A percentile compares a stretch with the other conserved stretches of the same genome.
These are phyloP conservation scores for Diadema setosum DNA, from an alignment of 35 echinoderm and acorn worm genomes.

Conservation along the genomic window DNA sequence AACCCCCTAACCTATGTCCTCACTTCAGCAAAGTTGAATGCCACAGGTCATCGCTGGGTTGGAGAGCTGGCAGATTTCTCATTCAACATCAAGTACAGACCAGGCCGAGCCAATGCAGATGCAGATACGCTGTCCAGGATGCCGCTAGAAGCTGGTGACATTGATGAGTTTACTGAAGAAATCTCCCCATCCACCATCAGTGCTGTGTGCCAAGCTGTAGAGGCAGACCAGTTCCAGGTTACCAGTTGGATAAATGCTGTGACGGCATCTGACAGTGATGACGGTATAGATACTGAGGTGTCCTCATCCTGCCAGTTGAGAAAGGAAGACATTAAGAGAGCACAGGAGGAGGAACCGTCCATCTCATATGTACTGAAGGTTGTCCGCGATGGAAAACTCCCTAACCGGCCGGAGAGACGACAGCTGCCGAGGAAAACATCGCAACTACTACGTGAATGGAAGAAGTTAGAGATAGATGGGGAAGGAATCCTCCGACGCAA, in stretches of 20 bases:
- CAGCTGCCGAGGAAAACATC: neutral
- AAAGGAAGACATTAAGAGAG: neutral
- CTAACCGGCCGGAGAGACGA: neutral
- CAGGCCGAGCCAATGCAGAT: neutral
- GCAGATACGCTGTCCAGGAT: conserved; percentile 26
- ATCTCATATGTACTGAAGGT: neutral
- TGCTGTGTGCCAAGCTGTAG: neutral
- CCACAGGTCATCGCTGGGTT: conserved; percentile 9
- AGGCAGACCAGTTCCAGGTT: neutral
- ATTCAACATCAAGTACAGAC: conserved; percentile 28
- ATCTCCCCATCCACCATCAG: neutral
- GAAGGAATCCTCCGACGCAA: conserved; percentile 10
- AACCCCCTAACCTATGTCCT: conserved; percentile 42
- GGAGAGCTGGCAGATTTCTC: conserved; percentile 4
- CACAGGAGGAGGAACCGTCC: conserved; percentile 8
- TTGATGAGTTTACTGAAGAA: neutral
- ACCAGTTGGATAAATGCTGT: neutral
- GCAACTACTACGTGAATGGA: conserved; percentile 1
- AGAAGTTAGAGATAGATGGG: neutral
- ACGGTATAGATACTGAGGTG: neutral
- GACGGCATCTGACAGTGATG: neutral
- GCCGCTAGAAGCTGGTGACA: neutral
- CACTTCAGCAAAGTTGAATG: conserved; percentile 9
- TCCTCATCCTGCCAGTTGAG: neutral
- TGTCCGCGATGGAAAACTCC: neutral